Conservation (phyloP, 2,888 invertebrate genomes). For the Drosophila greeni region DNA sequence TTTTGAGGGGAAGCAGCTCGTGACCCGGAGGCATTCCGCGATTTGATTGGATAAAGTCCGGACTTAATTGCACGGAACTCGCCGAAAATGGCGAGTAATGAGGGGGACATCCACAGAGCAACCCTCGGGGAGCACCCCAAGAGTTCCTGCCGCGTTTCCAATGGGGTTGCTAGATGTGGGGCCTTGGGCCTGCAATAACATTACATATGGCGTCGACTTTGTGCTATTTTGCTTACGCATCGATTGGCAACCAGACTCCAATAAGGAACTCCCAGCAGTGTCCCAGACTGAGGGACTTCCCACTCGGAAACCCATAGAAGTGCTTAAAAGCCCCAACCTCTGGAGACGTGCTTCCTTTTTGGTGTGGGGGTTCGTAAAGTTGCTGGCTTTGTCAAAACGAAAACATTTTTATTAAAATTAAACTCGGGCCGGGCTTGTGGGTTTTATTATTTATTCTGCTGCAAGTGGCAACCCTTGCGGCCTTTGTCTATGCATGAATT, state of each 20-base stretch:
- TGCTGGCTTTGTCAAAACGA: slow-evolving; percentile 48
- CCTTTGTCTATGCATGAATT: slow-evolving; percentile 46
- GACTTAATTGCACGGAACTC: slow-evolving; percentile 64
- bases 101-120: slow-evolving; percentile 7
- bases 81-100: slow-evolving; percentile 42
- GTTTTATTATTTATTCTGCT: slow-evolving; percentile 6
- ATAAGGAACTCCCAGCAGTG: slow-evolving; percentile 38
- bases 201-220: slow-evolving; percentile 51
- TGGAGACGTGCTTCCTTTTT: slow-evolving; percentile 27
- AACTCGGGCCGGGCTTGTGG: slow-evolving; percentile 44
- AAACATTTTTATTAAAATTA: slow-evolving; percentile 69
- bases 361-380: slow-evolving; percentile 60
- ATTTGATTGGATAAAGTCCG: slow-evolving; percentile 51
- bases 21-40: slow-evolving; percentile 43
- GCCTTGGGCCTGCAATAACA: slow-evolving; percentile 42
- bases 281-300: slow-evolving; percentile 35
- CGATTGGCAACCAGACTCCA: slow-evolving; percentile 58
- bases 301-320: slow-evolving; percentile 48
- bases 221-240: slow-evolving; percentile 63
- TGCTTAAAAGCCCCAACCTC: slow-evolving; percentile 30
- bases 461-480: slow-evolving; percentile 38
- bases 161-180: slow-evolving; percentile 15
- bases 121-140: slow-evolving; percentile 47
- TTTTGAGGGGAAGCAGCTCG: slow-evolving; percentile 13
- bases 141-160: slow-evolving; percentile 5